A percentile compares a stretch with the other conserved stretches of the same genome.
Evolutionary conservation across 1,140 invertebrate species (phyloP).

Genomic region (Achroia grisella): DNA sequence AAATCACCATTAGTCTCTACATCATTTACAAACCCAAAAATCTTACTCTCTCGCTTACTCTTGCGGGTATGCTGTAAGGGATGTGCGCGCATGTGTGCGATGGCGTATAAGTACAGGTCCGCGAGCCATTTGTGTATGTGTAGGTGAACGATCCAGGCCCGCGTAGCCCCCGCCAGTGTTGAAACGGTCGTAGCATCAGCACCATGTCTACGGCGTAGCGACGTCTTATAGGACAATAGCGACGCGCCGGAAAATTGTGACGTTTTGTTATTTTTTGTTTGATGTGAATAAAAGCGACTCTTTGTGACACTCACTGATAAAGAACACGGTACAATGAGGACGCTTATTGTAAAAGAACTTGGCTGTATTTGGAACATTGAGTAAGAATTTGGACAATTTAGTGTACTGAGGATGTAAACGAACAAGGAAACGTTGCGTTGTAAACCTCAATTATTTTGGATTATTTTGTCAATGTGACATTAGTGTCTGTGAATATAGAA

Average conservation of each 20-base stretch:
- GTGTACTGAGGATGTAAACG: slow-evolving; percentile 1
- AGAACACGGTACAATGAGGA: slow-evolving; percentile 42
- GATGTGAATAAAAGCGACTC: slow-evolving; percentile 40
- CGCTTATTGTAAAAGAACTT: slow-evolving; percentile 33
- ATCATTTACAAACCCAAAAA: slow-evolving; percentile 65
- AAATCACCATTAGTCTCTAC: slow-evolving; percentile 53
- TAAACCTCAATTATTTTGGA: too few species aligned
- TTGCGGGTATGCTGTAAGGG: slow-evolving; percentile 35
- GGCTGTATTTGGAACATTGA: slow-evolving; percentile 36
- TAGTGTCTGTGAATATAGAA: too few species aligned
- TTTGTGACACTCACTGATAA: slow-evolving; percentile 38
- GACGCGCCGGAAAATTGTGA: slow-evolving; percentile 39
- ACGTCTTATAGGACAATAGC: slow-evolving; percentile 52
- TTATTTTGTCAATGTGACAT: too few species aligned
- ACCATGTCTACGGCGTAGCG: slow-evolving; percentile 27
- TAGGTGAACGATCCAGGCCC: slow-evolving; percentile 52
- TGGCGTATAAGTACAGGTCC: slow-evolving; percentile 7
- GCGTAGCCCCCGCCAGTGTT: slow-evolving; percentile 48
- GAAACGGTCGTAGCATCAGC: slow-evolving; percentile 47
- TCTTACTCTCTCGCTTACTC: slow-evolving; percentile 59
- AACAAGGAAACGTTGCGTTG: too few species aligned
- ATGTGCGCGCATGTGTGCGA: slow-evolving; percentile 37
- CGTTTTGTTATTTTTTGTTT: slow-evolving; percentile 59
- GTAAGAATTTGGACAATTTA: too few species aligned
- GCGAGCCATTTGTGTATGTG: slow-evolving; percentile 28